Evolutionary conservation across 2,888 invertebrate genomes (phyloP).

Genomic region (Subacronicta megacephala): DNA sequence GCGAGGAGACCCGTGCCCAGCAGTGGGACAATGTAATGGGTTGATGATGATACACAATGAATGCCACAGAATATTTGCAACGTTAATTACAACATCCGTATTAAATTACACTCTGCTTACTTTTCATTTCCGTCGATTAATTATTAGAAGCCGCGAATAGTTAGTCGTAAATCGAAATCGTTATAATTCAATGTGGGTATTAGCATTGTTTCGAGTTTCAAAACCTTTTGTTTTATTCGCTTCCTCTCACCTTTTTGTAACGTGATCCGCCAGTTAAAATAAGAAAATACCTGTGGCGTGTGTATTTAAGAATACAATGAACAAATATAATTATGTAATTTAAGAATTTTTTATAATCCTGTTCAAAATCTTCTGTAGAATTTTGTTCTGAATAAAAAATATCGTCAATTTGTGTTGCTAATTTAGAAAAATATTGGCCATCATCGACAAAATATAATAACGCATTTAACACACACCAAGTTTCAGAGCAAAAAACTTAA

Average conservation of each 20-base stretch:
- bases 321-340: no score
- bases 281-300: no score
- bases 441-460: not conserved
- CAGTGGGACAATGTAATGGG: no score
- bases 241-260: not conserved
- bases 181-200: slow-evolving; percentile 4
- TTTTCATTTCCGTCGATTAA: slow-evolving; percentile 8
- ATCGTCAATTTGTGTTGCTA: not conserved
- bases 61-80: slow-evolving; percentile 1
- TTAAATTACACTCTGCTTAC: slow-evolving; percentile 10
- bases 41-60: not conserved
- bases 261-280: not conserved
- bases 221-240: slow-evolving; percentile 19
- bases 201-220: slow-evolving; percentile 7
- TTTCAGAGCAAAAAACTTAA: not conserved
- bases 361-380: no score
- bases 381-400: no score
- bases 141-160: not conserved
- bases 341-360: no score
- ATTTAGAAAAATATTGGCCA: no score
- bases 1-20: no score
- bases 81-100: slow-evolving; percentile 15
- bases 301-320: no score
- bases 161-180: slow-evolving; percentile 7
- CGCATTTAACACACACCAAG: not conserved